Evolutionary conservation across 1,140 invertebrate genomes (phyloP).

Genomic region (Arion vulgaris): DNA sequence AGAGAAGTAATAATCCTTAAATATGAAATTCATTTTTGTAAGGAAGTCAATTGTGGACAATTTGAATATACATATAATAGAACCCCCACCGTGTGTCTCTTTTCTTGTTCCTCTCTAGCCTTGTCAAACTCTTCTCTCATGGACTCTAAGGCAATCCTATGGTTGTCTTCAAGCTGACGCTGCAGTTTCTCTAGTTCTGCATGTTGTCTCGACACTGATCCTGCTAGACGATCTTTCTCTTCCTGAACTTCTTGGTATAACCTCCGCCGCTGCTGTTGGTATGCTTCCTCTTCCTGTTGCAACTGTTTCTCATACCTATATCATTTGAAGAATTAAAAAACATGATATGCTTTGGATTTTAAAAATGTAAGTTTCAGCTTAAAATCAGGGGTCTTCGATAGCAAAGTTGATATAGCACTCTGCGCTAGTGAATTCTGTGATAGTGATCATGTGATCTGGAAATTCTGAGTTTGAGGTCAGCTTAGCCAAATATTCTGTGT

Average conservation of each 20-base stretch:
- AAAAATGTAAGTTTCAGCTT: no score
- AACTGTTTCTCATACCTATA: conserved; percentile 72
- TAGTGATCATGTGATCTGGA: no score
- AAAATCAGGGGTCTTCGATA: no score
- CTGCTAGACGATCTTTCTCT: conserved; percentile 70
- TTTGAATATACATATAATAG: neutral
- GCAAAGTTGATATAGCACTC: no score
- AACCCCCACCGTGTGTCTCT: conserved; percentile 66
- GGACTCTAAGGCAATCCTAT: conserved; percentile 64
- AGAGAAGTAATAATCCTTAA: no score
- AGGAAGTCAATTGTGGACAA: no score
- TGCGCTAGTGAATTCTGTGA: no score
- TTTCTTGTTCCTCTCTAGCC: conserved; percentile 70
- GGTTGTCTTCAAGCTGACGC: conserved; percentile 70
- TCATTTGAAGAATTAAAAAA: neutral
- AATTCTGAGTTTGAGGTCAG: no score
- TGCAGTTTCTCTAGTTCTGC: conserved; percentile 70
- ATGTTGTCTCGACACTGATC: conserved; percentile 65
- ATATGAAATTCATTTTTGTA: no score
- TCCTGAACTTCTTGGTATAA: conserved; percentile 71
- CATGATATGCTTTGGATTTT: no score
- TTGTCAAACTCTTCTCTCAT: conserved; percentile 71
- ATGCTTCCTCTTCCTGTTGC: conserved; percentile 72
- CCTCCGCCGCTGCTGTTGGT: conserved; percentile 69
- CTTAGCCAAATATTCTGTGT: no score